A percentile compares a stretch with the other conserved stretches of the same genome.
phyloP scores from a whole-genome alignment of 2,797 vertebrate genomes.

The Enteromius viviparus region DNA sequence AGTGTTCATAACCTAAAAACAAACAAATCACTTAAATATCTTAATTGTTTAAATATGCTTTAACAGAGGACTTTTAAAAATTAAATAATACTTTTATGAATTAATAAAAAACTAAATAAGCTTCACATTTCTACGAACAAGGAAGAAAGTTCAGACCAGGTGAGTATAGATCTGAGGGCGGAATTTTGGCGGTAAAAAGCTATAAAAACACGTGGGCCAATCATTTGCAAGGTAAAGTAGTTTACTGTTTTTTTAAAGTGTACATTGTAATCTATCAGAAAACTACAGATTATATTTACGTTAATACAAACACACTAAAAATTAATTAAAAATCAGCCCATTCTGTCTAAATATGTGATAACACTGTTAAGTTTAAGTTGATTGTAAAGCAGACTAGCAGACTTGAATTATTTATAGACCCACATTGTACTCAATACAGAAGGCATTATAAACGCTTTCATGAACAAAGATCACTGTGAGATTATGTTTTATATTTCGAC shows the following conservation, averaged over 20 bases:
- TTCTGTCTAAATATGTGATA: background rate
- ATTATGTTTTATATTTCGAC: background rate
- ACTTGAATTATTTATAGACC: conserved; percentile 6
- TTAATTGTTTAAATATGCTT: background rate
- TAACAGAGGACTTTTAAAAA: background rate
- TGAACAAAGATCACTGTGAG: background rate
- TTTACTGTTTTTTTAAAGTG: background rate
- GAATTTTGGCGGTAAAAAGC: background rate
- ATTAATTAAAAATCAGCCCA: background rate
- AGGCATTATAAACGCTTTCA: background rate
- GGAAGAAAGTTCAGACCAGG: background rate
- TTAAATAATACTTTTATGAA: background rate
- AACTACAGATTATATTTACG: background rate
- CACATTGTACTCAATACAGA: background rate
- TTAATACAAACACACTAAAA: background rate
- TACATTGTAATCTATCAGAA: background rate
- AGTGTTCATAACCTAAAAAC: background rate
- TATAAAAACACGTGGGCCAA: background rate
- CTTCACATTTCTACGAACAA: background rate
- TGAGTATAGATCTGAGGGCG: background rate
- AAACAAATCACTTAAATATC: background rate
- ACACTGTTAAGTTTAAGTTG: background rate
- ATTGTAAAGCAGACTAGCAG: background rate
- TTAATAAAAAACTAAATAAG: background rate
- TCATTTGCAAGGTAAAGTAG: background rate